Evolutionary conservation across 2,113 vertebrate genomes (phyloP).

Genomic region (Corythornis madagascariensis): DNA sequence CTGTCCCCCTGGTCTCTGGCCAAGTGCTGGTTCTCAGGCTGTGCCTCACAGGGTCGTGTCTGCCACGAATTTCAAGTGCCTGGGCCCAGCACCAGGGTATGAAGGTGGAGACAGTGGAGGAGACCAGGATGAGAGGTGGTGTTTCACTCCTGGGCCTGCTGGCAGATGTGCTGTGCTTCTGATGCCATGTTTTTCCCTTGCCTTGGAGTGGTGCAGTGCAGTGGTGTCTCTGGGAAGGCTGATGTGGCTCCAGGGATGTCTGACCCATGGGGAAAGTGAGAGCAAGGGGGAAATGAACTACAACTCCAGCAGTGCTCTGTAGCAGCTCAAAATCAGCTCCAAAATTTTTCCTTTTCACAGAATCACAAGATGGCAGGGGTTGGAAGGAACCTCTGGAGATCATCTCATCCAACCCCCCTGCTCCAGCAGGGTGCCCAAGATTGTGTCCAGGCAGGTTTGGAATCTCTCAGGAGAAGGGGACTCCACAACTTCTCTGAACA

Average conservation of each 20-base stretch:
- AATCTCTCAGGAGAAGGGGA: neutral
- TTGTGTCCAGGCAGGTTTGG: neutral
- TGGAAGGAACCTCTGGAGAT: neutral
- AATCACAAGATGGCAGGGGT: neutral
- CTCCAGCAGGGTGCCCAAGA: neutral
- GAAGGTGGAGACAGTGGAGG: neutral
- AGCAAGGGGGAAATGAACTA: neutral
- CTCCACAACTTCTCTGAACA: neutral
- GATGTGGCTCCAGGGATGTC: neutral
- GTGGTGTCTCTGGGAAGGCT: neutral
- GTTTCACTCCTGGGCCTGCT: accelerated
- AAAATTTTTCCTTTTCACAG: neutral
- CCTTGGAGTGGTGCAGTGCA: accelerated
- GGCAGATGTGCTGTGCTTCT: neutral
- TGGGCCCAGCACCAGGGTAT: neutral
- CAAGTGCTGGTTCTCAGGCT: neutral
- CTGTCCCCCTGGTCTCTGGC: neutral
- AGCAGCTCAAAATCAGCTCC: neutral
- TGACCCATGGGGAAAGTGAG: neutral
- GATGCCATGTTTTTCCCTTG: accelerated
- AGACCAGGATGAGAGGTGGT: neutral
- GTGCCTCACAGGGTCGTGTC: accelerated
- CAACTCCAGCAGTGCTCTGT: neutral
- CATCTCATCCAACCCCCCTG: neutral
- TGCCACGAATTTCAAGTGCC: neutral